Base-by-base conservation (phyloP, 2,797 vertebrate genomes). In the Pseudochromis fuscus region DNA sequence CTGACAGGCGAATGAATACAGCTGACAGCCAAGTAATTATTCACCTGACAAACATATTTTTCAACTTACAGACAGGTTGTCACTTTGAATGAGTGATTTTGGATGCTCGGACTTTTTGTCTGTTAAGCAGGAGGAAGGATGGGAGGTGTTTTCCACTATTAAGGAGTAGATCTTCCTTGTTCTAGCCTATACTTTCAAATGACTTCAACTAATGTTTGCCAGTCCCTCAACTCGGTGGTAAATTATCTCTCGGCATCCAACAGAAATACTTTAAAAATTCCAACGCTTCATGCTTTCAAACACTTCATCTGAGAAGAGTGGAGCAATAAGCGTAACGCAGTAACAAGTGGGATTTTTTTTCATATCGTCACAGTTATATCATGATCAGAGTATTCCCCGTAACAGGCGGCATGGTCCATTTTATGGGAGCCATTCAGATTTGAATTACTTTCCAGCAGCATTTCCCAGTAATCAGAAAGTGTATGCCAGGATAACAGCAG, bases 11-110 rank as follows among this genome's bases (percentile, higher is more conserved):
- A 56, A 50, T 73, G 53, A 58, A 42, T 52, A 65, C 10, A n/a
- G 40, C 5, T 74, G 77, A 77, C 80, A 82, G 72, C 45, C 48
- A 38, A 72, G 56, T 77, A 61, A 83, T 82, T 50, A 79, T 75
- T 78, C 51, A 78, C 40, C 51, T 50, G 23, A 77, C 15, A 72
- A 73, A 75, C 62, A 28, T 35, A 55, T 56, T 62, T 73, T 56
- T 63, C 45, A 51, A 24, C 37, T 74, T 49, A 60, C 23, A 40
- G 61, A 61, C n/a, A 51, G 42, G 24, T 24, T 74, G 66, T 75
- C 77, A 65, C 57, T 48, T 10, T 49, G 45, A 63, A 48, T 77
- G 55, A 84, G 37, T 44, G 53, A 63, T 70, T 67, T 79, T 23
- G 67, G 49, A 48, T 48, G 53, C 31, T 27, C 67, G 5, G 24